Evolutionary conservation across 2,888 invertebrate genomes (phyloP), one percentile per base, ranked within the genome.

Genomic region (Liopterus haemorrhoidalis): DNA sequence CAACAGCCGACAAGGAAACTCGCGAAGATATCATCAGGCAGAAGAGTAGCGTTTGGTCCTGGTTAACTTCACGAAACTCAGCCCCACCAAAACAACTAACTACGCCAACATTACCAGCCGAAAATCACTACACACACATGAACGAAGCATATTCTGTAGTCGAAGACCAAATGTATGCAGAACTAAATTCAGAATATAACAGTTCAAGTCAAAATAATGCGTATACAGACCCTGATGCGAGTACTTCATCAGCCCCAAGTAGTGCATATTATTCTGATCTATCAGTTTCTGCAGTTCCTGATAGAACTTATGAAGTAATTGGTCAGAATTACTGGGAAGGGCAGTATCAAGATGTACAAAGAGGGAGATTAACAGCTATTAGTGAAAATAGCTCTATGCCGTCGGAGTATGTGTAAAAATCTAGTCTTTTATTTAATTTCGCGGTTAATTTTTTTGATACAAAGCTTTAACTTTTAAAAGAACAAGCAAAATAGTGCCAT

Each of bases 191-290:
- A 33, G 78, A 79, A 16, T 67, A 68, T 15, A 69, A 65, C 16
- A 71, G 71, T 59, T 81, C 81, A 8, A 80, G 81, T 40, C 82
- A 82, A 60, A 83, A 82, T 65, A 80, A 81, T 12, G 82, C 78
- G 15, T 82, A 81, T 64, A 69, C 70, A 5, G 74, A 75, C 52
- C 73, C 72, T 8, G 75, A 76, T 40, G 71, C 76, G 18, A 78
- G 76, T 31, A 68, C 70, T 31, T 75, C 76, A 19, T 77, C 76
- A 48, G 81, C 81, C 5, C 81, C 81, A n/a, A 82, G 81, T 60
- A 82, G 82, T 66, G 82, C 82, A 18, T 83, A 83, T 63, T 83
- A 83, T 63, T 81, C 81, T 46, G 82, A 83, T 65, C 68, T 83
- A 42, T 78, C 78, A 11, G 71, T 74, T 12, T 73, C 72, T 11